Conservation (phyloP, 1,140 invertebrate species). For the Whitmania pigra region DNA sequence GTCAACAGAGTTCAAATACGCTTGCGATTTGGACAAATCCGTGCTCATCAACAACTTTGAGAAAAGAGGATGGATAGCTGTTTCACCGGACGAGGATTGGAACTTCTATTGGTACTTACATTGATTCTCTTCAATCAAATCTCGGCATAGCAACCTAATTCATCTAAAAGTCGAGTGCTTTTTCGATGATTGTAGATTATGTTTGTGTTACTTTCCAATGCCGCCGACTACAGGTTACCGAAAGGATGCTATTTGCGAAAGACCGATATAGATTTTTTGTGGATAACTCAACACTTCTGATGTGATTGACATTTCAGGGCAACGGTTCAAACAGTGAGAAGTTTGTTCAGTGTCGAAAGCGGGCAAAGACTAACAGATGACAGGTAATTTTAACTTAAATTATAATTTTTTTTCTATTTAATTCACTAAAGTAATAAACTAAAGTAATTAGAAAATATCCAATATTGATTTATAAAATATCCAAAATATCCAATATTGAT, state of each 20-base stretch:
- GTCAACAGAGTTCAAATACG: slow-evolving; percentile 49
- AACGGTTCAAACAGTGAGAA: slow-evolving; percentile 71
- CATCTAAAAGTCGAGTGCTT: not conserved
- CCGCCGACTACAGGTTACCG: not conserved
- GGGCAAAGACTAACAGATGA: slow-evolving; percentile 81
- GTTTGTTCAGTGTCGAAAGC: slow-evolving; percentile 79
- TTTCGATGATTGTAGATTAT: not conserved
- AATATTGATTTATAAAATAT: too few relatives aligned
- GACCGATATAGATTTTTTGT: too few relatives aligned
- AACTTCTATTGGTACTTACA: slow-evolving; percentile 73
- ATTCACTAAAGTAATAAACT: not conserved
- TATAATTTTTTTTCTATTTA: slow-evolving; percentile 17
- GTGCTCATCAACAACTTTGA: slow-evolving; percentile 85
- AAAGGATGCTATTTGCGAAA: too few relatives aligned
- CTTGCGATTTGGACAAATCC: slow-evolving; percentile 86
- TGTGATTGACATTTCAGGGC: slow-evolving; percentile 49
- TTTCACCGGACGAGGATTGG: slow-evolving; percentile 84
- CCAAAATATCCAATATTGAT: too few relatives aligned
- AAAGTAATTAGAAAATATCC: slow-evolving; percentile 14
- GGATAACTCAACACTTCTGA: too few relatives aligned
- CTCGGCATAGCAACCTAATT: too few relatives aligned
- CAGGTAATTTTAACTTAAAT: slow-evolving; percentile 52
- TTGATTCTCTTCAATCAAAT: too few relatives aligned
- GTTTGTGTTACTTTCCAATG: not conserved
- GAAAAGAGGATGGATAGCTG: slow-evolving; percentile 77